These are phyloP conservation scores for Passer montanus DNA, from an alignment of 2,113 vertebrate species.

Conservation along the genomic window DNA sequence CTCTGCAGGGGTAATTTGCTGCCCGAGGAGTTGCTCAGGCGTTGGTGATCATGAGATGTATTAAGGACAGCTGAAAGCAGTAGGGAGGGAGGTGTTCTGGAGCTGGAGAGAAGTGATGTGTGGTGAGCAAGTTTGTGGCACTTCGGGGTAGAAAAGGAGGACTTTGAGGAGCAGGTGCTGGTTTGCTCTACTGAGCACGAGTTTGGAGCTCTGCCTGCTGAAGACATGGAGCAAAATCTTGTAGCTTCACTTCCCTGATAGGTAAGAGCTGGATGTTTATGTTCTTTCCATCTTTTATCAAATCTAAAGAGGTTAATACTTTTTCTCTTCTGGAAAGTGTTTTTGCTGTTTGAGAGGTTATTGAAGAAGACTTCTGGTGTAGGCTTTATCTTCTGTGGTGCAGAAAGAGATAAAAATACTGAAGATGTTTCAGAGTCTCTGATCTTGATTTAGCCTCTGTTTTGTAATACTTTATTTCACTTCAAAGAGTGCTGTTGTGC, in stretches of 20 bases:
- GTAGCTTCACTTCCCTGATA: not conserved
- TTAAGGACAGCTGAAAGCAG: not conserved
- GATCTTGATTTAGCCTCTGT: not conserved
- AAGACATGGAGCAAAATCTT: fast-evolving
- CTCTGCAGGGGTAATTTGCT: not conserved
- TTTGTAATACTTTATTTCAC: constrained; percentile 18
- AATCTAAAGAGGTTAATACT: not conserved
- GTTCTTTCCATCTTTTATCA: not conserved
- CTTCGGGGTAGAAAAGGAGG: fast-evolving
- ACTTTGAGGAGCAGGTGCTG: fast-evolving
- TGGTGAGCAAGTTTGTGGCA: fast-evolving
- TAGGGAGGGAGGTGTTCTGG: fast-evolving
- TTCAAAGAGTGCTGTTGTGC: not conserved
- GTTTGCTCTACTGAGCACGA: fast-evolving
- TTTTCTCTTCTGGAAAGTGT: not conserved
- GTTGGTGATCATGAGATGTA: not conserved
- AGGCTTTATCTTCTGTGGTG: not conserved
- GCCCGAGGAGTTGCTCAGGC: not conserved
- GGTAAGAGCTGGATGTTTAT: not conserved
- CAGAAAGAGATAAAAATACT: constrained; percentile 12
- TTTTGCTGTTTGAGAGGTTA: not conserved
- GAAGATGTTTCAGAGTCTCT: not conserved
- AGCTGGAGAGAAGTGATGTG: fast-evolving
- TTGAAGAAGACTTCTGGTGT: not conserved
- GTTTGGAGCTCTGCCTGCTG: not conserved